These are phyloP conservation scores for Elaphurus davidianus DNA, from an alignment of 2,113 vertebrate genomes.

Conservation along the genomic window DNA sequence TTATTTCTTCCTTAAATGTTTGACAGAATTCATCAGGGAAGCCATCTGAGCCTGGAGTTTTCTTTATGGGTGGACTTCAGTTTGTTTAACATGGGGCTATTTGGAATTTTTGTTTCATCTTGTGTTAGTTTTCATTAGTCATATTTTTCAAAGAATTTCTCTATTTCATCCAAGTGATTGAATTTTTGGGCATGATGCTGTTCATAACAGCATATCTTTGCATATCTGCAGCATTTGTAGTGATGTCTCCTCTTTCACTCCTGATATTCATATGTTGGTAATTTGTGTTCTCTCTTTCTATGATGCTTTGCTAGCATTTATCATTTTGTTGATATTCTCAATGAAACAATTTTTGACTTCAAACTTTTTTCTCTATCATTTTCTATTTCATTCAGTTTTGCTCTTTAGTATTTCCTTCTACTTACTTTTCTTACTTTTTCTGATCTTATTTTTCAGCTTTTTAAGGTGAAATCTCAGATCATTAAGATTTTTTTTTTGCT, in stretches of 20 bases:
- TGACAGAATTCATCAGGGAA: neutral
- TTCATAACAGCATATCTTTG: neutral
- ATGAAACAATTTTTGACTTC: neutral
- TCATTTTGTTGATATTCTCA: neutral
- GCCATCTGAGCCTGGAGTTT: neutral
- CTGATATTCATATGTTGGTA: neutral
- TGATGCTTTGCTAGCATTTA: neutral
- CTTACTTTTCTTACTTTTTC: neutral
- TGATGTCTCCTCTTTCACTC: neutral
- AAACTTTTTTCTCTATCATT: neutral
- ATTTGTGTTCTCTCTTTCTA: neutral
- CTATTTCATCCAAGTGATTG: neutral
- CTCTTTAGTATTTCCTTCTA: neutral
- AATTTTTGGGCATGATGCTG: neutral
- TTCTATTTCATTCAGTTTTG: neutral
- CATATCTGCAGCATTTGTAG: neutral
- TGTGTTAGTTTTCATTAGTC: neutral
- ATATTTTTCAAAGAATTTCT: neutral
- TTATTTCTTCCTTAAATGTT: neutral
- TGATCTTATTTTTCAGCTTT: neutral
- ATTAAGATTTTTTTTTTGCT: neutral
- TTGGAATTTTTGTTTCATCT: neutral
- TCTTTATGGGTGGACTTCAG: neutral
- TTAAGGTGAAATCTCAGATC: neutral
- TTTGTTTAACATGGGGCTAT: neutral